Conservation (phyloP, 92 coral and sea anemone species). For the Paragorgia papillata region DNA sequence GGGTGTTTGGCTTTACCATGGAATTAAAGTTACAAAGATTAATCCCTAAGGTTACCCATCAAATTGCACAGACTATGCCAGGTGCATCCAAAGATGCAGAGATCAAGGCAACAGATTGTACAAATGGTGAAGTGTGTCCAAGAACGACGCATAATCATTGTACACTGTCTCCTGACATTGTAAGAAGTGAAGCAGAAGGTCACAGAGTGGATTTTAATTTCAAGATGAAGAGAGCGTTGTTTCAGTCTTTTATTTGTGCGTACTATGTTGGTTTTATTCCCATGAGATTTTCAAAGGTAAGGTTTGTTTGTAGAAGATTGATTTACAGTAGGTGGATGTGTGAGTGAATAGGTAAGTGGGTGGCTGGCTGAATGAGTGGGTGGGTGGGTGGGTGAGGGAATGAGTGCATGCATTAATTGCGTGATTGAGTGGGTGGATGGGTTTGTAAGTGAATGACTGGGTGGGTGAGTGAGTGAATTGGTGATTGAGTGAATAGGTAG, state of each 20-base stretch:
- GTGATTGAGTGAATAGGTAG: too few relatives aligned
- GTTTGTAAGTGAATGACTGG: too few relatives aligned
- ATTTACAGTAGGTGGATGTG: too few relatives aligned
- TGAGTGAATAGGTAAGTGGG: too few relatives aligned
- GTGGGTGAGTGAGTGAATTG: too few relatives aligned
- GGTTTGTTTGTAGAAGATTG: too few relatives aligned
- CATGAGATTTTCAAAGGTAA: conserved; percentile 97
- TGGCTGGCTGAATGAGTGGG: too few relatives aligned
- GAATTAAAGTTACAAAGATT: conserved; percentile 95
- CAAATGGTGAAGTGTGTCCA: conserved; percentile 72
- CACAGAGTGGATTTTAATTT: conserved; percentile 94
- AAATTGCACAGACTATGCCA: conserved; percentile 13
- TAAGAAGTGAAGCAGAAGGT: conserved; percentile 91
- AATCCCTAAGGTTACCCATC: conserved; percentile 84
- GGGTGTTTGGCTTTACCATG: conserved; percentile 94
- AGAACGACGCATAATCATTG: conserved; percentile 66
- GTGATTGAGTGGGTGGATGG: too few relatives aligned
- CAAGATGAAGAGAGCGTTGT: conserved; percentile 90
- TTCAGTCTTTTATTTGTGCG: conserved; percentile 92
- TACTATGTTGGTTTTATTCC: conserved; percentile 95
- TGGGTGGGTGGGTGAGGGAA: too few relatives aligned
- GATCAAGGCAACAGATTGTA: conserved; percentile 57
- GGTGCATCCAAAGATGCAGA: conserved; percentile 29
- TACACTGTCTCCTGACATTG: conserved; percentile 91
- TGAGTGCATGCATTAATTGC: too few relatives aligned